phyloP scores from a whole-genome alignment of 2,888 invertebrate genomes.

The Entomobrya multifasciata region DNA sequence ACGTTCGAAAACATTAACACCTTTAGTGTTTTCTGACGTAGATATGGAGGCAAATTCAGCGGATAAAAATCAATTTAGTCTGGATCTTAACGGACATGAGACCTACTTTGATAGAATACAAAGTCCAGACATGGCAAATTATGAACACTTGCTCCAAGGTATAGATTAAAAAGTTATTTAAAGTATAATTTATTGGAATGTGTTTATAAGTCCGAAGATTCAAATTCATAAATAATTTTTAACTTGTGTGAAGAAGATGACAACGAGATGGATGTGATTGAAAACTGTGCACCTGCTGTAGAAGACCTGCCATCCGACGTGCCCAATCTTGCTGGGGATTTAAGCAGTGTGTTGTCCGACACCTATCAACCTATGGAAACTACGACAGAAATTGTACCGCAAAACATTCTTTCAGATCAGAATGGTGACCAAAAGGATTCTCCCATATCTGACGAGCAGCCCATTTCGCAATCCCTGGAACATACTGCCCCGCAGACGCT shows the following conservation, averaged over 20 bases:
- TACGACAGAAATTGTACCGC: neutral
- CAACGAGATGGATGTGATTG: neutral
- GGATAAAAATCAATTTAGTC: conserved; percentile 2
- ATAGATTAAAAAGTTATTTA: neutral
- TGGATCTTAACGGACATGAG: conserved; percentile 53
- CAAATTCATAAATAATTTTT: neutral
- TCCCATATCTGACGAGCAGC: neutral
- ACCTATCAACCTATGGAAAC: too few species aligned
- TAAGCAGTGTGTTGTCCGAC: too few species aligned
- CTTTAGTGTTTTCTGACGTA: neutral
- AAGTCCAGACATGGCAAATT: conserved; percentile 54
- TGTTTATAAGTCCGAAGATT: neutral
- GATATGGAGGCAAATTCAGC: neutral
- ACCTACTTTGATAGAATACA: conserved; percentile 15
- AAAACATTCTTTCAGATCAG: neutral
- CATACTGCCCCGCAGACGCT: neutral
- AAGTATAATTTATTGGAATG: too few species aligned
- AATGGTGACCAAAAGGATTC: neutral
- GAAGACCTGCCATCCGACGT: too few species aligned
- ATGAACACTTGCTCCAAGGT: conserved; percentile 50
- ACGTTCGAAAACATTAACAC: neutral
- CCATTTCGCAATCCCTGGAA: too few species aligned
- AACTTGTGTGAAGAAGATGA: neutral
- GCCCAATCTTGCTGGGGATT: too few species aligned
- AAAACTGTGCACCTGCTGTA: neutral